A percentile compares a stretch with the other conserved stretches of the same genome.
phyloP scores from a whole-genome alignment of 1,140 invertebrate genomes.

The Drosophila kohkoa region DNA sequence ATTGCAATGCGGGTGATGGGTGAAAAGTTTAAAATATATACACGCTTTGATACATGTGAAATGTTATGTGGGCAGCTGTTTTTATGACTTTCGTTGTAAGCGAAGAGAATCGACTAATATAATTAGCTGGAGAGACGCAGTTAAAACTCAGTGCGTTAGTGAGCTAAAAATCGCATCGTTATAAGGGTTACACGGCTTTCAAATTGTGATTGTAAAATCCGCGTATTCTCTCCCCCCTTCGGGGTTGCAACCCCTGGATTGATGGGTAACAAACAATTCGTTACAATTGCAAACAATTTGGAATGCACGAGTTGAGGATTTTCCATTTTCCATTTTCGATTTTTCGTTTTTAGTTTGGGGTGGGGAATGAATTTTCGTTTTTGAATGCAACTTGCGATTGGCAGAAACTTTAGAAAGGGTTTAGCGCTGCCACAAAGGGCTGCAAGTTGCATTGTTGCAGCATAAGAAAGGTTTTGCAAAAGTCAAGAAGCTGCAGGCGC shows the following conservation, averaged over 20 bases:
- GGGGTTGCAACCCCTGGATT: slow-evolving; percentile 53
- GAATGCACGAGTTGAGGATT: slow-evolving; percentile 71
- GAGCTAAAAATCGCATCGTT: slow-evolving; percentile 31
- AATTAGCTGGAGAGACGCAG: slow-evolving; percentile 61
- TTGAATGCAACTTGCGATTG: slow-evolving; percentile 43
- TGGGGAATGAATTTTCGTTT: slow-evolving; percentile 9
- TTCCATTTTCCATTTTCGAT: slow-evolving; percentile 43
- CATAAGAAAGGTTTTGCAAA: slow-evolving; percentile 20
- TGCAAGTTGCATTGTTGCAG: slow-evolving; percentile 55
- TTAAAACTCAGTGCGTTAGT: no score
- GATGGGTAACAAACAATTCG: slow-evolving; percentile 56
- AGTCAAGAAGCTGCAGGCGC: slow-evolving; percentile 75
- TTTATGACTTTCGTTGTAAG: slow-evolving; percentile 69
- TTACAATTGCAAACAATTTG: slow-evolving; percentile 61
- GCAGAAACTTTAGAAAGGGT: slow-evolving; percentile 45
- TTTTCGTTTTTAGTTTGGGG: slow-evolving; percentile 19
- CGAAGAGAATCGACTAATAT: slow-evolving; percentile 61
- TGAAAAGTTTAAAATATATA: slow-evolving; percentile 42
- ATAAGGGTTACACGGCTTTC: slow-evolving; percentile 57
- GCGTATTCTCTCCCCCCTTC: slow-evolving; percentile 29
- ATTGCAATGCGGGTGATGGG: slow-evolving; percentile 65
- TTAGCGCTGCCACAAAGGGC: slow-evolving; percentile 18
- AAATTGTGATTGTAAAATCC: slow-evolving; percentile 27
- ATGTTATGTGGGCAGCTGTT: slow-evolving; percentile 74
- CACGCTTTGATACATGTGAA: neutral